Percentiles rank a stretch among this genome's conserved stretches.
phyloP scores from a whole-genome alignment of 1,140 invertebrate genomes.

The Mizuhopecten yessoensis region DNA sequence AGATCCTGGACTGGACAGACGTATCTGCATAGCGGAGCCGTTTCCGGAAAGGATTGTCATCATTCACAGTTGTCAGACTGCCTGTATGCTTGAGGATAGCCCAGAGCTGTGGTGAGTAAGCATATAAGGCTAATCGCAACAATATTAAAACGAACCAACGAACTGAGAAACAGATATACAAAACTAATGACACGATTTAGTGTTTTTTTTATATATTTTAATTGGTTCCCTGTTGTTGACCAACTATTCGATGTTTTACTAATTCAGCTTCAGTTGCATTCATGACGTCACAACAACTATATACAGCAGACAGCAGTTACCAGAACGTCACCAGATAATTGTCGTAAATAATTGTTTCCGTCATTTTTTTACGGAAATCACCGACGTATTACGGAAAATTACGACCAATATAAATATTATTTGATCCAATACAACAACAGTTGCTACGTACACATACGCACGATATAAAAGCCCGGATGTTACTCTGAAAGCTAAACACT shows the following conservation, averaged over 20 bases:
- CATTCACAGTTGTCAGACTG: no score
- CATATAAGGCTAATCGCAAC: no score
- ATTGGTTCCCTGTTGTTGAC: neutral
- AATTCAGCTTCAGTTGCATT: neutral
- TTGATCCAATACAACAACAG: neutral
- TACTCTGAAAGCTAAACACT: neutral
- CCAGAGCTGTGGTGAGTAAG: no score
- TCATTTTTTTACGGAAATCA: neutral
- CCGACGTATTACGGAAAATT: neutral
- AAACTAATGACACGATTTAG: no score
- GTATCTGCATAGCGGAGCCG: no score
- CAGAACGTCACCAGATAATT: neutral
- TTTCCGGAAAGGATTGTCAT: no score
- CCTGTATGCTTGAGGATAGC: no score
- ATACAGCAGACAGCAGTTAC: neutral
- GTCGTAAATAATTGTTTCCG: neutral
- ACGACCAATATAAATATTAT: neutral
- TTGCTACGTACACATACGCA: neutral
- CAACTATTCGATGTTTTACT: constrained; percentile 38
- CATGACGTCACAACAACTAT: neutral
- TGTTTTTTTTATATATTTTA: neutral
- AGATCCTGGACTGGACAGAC: no score
- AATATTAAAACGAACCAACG: no score
- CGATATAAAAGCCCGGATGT: neutral
- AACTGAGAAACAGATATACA: no score